Conservation (phyloP, 2,888 invertebrate species). For the Drosophila conformis region DNA sequence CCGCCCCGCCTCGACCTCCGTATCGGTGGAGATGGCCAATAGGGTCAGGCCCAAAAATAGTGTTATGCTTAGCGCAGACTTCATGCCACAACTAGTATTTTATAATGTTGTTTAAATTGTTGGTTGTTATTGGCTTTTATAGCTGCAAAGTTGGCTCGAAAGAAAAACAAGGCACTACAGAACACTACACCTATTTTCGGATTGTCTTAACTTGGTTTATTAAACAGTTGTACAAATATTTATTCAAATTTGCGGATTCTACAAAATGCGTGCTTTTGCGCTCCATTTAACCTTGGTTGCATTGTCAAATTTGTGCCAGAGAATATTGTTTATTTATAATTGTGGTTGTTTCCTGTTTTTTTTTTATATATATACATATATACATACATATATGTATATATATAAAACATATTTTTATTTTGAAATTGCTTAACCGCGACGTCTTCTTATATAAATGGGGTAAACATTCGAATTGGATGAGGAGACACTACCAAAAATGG, state of each 20-base stretch:
- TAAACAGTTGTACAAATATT: slow-evolving; percentile 35
- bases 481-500: not conserved
- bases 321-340: not conserved
- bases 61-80: not conserved
- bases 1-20: not conserved
- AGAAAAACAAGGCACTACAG: slow-evolving; percentile 3
- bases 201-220: not conserved
- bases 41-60: not conserved
- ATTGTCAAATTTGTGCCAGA: not conserved
- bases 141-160: not conserved
- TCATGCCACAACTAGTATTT: not conserved
- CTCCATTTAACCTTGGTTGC: not conserved
- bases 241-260: not conserved
- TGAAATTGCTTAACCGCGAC: slow-evolving; percentile 38
- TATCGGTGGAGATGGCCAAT: not conserved
- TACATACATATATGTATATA: not conserved
- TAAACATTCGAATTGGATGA: slow-evolving; percentile 23
- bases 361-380: not conserved
- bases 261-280: not conserved
- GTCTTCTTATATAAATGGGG: slow-evolving; percentile 47
- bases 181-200: not conserved
- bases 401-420: not conserved
- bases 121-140: not conserved
- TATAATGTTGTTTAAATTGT: not conserved
- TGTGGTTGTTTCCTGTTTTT: not conserved